phyloP scores from a whole-genome alignment of 1,140 invertebrate species.

The Coenobita brevimanus region DNA sequence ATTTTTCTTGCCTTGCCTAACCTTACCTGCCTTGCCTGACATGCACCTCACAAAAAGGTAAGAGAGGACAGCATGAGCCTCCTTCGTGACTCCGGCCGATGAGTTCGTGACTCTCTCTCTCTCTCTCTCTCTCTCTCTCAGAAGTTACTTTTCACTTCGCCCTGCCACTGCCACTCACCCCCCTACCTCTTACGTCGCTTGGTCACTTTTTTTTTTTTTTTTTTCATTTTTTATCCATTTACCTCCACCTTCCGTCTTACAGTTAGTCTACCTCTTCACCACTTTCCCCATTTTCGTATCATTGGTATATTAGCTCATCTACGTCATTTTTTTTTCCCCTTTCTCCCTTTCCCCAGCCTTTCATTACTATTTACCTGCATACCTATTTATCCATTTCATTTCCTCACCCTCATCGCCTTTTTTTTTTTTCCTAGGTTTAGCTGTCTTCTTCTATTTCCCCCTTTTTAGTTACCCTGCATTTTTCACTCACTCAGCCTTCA shows the following conservation, averaged over 20 bases:
- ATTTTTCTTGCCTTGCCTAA: no score
- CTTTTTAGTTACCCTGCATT: background rate
- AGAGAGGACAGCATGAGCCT: background rate
- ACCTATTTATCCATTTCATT: background rate
- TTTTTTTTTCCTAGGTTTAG: background rate
- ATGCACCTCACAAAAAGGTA: slow-evolving; percentile 7
- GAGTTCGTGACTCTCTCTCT: slow-evolving; percentile 31
- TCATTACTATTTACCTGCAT: background rate
- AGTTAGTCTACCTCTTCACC: background rate
- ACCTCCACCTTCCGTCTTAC: background rate
- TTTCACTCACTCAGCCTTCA: no score
- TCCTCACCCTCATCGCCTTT: background rate
- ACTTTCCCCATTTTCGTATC: background rate
- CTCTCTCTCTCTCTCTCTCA: slow-evolving; percentile 25
- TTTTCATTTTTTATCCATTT: background rate
- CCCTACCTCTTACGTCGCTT: background rate
- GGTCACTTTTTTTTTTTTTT: background rate
- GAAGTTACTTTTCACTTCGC: no score
- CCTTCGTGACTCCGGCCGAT: slow-evolving; percentile 36
- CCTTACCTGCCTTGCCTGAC: background rate
- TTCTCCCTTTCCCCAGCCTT: background rate
- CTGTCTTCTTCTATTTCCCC: background rate
- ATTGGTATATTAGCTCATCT: background rate
- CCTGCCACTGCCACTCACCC: no score
- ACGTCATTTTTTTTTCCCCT: slow-evolving; percentile 6